These are phyloP conservation scores for Gymnorhina tibicen DNA, from an alignment of 2,113 vertebrate species.

Conservation along the genomic window DNA sequence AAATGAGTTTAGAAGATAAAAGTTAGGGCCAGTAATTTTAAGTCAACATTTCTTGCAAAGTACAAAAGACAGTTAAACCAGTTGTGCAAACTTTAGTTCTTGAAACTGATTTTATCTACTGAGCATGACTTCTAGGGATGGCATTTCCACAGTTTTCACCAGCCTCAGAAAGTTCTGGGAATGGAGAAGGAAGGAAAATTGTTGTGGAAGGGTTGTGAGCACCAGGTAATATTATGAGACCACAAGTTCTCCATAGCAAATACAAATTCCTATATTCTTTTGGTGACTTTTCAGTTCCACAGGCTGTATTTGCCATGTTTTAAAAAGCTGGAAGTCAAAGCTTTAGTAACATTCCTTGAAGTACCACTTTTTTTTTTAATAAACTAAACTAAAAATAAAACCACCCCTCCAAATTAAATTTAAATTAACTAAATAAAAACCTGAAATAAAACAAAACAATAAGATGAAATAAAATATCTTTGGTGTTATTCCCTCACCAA, in stretches of 20 bases:
- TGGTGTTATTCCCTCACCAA: neutral
- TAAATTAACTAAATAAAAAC: neutral
- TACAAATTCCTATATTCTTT: neutral
- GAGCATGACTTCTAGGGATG: neutral
- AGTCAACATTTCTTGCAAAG: neutral
- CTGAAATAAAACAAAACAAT: neutral
- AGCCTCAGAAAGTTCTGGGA: neutral
- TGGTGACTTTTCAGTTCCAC: neutral
- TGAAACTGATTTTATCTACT: neutral
- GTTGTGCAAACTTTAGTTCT: neutral
- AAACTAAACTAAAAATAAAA: neutral
- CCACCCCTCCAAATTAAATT: neutral
- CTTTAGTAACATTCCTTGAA: neutral
- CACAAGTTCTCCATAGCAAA: neutral
- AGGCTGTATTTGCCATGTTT: neutral
- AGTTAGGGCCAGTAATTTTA: neutral
- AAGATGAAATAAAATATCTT: neutral
- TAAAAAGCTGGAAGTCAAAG: neutral
- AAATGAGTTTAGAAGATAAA: neutral
- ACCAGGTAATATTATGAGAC: neutral
- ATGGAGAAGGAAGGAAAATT: neutral
- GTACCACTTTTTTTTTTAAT: neutral
- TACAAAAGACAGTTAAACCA: neutral
- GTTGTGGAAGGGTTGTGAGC: accelerated
- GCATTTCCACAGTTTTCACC: neutral